Conservation (phyloP, 1,140 invertebrate species). For the Phymastichus coffea region DNA sequence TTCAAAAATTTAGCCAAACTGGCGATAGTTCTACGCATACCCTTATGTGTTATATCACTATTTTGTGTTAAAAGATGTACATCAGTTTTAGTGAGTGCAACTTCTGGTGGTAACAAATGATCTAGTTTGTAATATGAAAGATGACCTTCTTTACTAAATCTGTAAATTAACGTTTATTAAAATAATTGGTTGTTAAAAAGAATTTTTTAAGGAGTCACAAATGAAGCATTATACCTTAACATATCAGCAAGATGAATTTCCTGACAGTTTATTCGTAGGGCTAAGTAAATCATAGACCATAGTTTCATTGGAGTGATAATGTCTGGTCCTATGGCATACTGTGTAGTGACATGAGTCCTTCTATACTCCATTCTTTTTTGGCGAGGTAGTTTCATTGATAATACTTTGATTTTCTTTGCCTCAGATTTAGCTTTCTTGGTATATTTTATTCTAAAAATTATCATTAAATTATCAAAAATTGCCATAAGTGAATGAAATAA, state of each 20-base stretch:
- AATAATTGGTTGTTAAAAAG: slow-evolving; percentile 4
- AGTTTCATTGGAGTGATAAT: slow-evolving; percentile 52
- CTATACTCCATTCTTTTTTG: slow-evolving; percentile 42
- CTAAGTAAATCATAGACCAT: slow-evolving; percentile 59
- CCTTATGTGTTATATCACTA: slow-evolving; percentile 44
- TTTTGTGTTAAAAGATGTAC: slow-evolving; percentile 39
- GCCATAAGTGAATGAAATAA: not conserved
- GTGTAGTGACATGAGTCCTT: slow-evolving; percentile 38
- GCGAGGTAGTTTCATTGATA: slow-evolving; percentile 41
- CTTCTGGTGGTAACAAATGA: slow-evolving; percentile 60
- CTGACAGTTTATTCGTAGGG: slow-evolving; percentile 58
- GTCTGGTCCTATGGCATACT: slow-evolving; percentile 45
- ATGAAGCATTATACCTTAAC: slow-evolving; percentile 48
- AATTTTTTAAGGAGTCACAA: not conserved
- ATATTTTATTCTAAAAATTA: slow-evolving; percentile 39
- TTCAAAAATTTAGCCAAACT: slow-evolving; percentile 51
- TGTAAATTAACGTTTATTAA: slow-evolving; percentile 29
- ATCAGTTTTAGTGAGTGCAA: slow-evolving; percentile 41
- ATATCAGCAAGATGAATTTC: slow-evolving; percentile 63
- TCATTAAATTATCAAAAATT: slow-evolving; percentile 1
- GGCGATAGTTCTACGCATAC: slow-evolving; percentile 40
- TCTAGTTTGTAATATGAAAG: slow-evolving; percentile 58
- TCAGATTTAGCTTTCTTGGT: slow-evolving; percentile 46
- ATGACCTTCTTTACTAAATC: slow-evolving; percentile 61
- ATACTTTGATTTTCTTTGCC: slow-evolving; percentile 38